Base-by-base conservation (phyloP, 2,113 vertebrate genomes). In the Synodontis membranacea region DNA sequence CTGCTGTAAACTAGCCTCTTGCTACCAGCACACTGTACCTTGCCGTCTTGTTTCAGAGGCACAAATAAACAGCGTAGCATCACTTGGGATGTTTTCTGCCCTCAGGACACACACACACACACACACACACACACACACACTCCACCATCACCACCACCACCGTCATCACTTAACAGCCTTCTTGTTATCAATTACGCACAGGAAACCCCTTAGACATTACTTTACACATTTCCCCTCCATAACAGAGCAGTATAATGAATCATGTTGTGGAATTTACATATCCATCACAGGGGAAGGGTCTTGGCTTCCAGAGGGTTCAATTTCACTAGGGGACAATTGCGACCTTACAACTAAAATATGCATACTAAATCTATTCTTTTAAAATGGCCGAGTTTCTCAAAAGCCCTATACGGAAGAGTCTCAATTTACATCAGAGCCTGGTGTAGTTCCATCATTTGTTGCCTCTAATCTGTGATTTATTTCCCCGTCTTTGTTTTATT, bases 81-180 rank as follows among this genome's bases (percentile, higher is more conserved):
- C 62, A 19, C 80, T 39, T 42, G 58, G 39, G 37, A 54, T 39
- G 75, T 79, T 58, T 88, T 79, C 48, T 46, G 46, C 62, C 58
- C 87, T 25, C 82, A 54, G 46, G 31, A 84, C n/a, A 83, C 56
- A 60, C 48, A 82, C 62, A 80, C 79, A 88, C 76, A 83, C 82
- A 88, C 52, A 85, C 82, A 82, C 86, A 84, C 52, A 64, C 42
- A 34, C 81, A 64, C 52, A 52, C 44, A n/a, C 23, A 78, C n/a
- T 15, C 0, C 62, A 72, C 4, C 37, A 3, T 4, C 21, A 11
- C 7, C 64, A 17, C 37, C 21, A 42, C 1, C 68, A 42, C 4
- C 21, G 23, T 1, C 6, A 70, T 39, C 68, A 82, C 37, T 64
- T 75, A 48, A 56, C 23, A 46, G 34, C 58, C 46, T 62, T 74